Evolutionary conservation across 2,113 vertebrate genomes (phyloP).

Genomic region (Sinosuthora webbiana): DNA sequence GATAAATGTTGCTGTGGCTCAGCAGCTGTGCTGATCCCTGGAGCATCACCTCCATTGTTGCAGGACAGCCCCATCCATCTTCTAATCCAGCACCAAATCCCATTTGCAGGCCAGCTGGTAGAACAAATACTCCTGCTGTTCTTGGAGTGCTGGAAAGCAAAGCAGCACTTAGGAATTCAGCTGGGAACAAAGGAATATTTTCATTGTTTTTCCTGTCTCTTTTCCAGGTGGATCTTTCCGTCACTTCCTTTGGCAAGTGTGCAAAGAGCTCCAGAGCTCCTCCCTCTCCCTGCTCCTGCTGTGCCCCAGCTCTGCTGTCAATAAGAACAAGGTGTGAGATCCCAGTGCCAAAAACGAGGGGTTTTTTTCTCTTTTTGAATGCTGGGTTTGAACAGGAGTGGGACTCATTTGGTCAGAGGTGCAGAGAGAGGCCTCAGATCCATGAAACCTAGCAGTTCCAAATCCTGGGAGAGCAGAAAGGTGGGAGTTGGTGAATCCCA

Average conservation of each 20-base stretch:
- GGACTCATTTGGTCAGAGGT: not conserved
- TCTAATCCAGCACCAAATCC: not conserved
- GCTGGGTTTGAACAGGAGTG: not conserved
- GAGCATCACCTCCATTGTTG: not conserved
- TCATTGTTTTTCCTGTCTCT: not conserved
- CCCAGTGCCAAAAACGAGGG: not conserved
- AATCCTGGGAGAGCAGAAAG: no score
- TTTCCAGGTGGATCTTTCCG: conserved; percentile 93
- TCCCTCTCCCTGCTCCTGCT: conserved; percentile 89
- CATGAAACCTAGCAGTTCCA: not conserved
- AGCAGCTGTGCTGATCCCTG: not conserved
- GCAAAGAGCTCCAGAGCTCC: conserved; percentile 97
- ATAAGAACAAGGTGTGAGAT: conserved; percentile 90
- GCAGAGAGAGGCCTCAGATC: not conserved
- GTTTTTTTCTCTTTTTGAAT: not conserved
- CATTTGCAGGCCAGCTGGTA: not conserved
- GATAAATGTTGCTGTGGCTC: not conserved
- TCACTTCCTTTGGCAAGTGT: conserved; percentile 99
- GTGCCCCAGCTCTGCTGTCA: conserved; percentile 93
- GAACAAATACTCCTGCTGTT: not conserved
- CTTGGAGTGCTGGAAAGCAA: not conserved
- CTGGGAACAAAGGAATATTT: not conserved
- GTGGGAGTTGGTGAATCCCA: not conserved
- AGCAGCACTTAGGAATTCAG: not conserved
- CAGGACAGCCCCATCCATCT: not conserved